Conservation (phyloP, 2,113 vertebrate species). For the Brachypteracias leptosomus region DNA sequence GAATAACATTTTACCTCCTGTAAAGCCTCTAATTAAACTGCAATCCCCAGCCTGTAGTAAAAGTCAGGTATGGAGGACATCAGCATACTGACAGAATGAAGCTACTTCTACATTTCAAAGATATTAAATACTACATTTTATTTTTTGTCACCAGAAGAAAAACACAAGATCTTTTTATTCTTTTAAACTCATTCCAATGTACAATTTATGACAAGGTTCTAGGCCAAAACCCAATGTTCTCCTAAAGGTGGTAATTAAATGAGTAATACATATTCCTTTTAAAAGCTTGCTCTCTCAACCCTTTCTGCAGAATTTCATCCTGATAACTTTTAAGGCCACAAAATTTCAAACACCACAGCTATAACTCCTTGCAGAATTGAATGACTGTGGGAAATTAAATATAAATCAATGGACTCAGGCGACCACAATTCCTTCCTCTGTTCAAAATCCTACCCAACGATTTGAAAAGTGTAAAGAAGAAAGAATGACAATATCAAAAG, state of each 20-base stretch:
- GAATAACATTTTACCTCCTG: not conserved
- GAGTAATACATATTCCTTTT: not conserved
- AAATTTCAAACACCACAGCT: not conserved
- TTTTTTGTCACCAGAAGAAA: not conserved
- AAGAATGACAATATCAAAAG: accelerated
- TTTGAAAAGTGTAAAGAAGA: not conserved
- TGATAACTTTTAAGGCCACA: not conserved
- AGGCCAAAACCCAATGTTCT: not conserved
- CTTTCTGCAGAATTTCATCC: not conserved
- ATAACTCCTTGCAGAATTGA: not conserved
- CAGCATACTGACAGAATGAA: not conserved
- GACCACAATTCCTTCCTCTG: not conserved
- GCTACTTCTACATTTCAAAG: not conserved
- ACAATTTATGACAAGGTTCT: not conserved
- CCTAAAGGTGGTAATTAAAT: not conserved
- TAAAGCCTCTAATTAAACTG: not conserved
- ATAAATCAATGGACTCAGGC: not conserved
- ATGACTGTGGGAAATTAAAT: not conserved
- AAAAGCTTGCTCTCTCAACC: not conserved
- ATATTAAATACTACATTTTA: not conserved
- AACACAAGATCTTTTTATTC: not conserved
- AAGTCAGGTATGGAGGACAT: not conserved
- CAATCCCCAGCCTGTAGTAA: not conserved
- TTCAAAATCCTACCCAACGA: not conserved
- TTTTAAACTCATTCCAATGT: not conserved